Evolutionary conservation across 2,888 invertebrate genomes (phyloP), one percentile per base, ranked within the genome.

Genomic region (Scrobipalpa atriplicella): DNA sequence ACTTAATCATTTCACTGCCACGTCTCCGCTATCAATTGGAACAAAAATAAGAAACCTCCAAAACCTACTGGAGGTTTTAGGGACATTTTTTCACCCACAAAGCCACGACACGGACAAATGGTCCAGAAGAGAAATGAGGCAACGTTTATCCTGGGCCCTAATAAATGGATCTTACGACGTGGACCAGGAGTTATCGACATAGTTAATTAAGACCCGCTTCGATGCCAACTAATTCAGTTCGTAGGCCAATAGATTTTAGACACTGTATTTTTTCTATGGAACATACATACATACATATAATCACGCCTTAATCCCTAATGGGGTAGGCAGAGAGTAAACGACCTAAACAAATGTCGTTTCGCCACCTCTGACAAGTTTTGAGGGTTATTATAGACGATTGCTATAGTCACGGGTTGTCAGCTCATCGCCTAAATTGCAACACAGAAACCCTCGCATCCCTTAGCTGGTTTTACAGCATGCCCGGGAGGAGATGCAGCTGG

Each of bases 61-160:
- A 21, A 56, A 21, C 21, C 54, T 21, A 56, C 11, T 11, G 29
- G 21, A 3, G 54, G 54, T 56, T 56, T 56, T 56, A 9, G 54
- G 51, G 61, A 61, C 61, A 66, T 66, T 66, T 66, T 66, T 66
- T 66, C 21, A 52, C 39, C 47, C 58, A 36, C 63, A 66, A 66
- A 63, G 58, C 64, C 61, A 1, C 16, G 67, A 67, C 67, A 19
- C 29, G 47, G 67, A 67, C 65, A 54, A 67, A 67, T 67, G 67
- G 41, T 39, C 11, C 19, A 18, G 41, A 67, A 67, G 67, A 67
- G 47, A 65, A 67, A 67, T 67, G 67, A 38, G 61, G 38, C 8
- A 65, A 67, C 67, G 67, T 67, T 67, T 67, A 65, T 67, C 65
- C 64, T 67, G 67, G 54, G 65, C 19, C 41, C 21, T 65, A 67